Conservation (phyloP, 2,797 vertebrate species). For the Eurystomus glaucurus region DNA sequence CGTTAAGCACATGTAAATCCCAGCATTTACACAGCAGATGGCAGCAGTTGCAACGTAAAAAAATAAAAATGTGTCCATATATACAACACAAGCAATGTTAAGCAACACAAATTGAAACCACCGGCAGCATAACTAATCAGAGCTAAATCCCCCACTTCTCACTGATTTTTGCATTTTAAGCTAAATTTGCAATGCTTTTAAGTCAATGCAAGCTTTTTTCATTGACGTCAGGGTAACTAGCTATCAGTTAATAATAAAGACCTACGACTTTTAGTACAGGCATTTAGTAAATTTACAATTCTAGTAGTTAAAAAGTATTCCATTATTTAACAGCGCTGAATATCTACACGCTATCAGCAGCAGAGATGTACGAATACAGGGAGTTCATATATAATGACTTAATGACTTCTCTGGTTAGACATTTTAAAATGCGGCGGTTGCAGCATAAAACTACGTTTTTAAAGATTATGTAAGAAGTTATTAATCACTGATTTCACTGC, state of each 20-base stretch:
- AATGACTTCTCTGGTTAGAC: neutral
- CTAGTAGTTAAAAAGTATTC: neutral
- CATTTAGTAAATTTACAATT: neutral
- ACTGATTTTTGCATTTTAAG: neutral
- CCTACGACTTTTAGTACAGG: neutral
- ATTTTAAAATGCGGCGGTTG: neutral
- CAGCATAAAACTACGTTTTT: neutral
- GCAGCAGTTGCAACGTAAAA: conserved; percentile 84
- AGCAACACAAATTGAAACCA: conserved; percentile 11
- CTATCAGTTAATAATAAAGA: neutral
- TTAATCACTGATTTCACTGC: neutral
- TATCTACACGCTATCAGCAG: neutral
- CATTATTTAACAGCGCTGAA: neutral
- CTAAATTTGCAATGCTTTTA: neutral
- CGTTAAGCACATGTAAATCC: conserved; percentile 90
- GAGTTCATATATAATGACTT: neutral
- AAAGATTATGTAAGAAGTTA: neutral
- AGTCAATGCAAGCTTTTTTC: neutral
- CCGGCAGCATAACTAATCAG: neutral
- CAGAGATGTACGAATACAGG: neutral
- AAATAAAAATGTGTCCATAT: conserved; percentile 82
- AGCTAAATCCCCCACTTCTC: neutral
- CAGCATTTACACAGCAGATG: conserved; percentile 91
- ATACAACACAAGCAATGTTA: conserved; percentile 50
- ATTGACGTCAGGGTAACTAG: neutral